Conservation (phyloP, 2,888 invertebrate species). For the Stegophylla sp. region DNA sequence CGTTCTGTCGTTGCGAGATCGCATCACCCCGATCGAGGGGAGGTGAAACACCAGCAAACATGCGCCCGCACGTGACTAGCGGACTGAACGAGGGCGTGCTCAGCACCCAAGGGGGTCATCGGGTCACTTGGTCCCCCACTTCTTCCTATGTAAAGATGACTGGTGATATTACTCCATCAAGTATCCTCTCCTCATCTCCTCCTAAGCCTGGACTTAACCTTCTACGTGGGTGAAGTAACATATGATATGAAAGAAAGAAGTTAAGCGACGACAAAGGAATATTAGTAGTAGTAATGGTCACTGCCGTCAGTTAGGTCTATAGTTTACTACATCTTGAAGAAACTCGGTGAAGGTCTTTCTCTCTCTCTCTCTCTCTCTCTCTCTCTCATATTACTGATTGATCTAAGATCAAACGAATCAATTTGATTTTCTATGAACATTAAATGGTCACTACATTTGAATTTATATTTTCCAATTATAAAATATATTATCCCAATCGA, state of each 20-base stretch:
- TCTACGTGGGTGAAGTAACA: too few relatives aligned
- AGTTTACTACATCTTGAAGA: not conserved
- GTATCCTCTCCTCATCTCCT: not conserved
- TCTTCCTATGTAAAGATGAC: not conserved
- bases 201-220: not conserved
- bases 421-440: too few relatives aligned
- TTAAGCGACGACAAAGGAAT: not conserved
- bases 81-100: constrained; percentile 13
- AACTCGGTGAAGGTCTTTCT: not conserved
- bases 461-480: too few relatives aligned
- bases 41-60: not conserved
- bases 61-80: not conserved
- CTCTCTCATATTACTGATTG: too few relatives aligned
- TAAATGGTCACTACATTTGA: too few relatives aligned
- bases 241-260: not conserved
- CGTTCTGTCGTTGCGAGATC: not conserved
- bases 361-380: not conserved
- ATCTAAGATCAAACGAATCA: too few relatives aligned
- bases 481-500: too few relatives aligned
- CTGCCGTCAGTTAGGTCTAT: not conserved
- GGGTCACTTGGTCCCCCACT: constrained; percentile 25
- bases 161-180: not conserved
- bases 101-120: constrained; percentile 50
- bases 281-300: not conserved
- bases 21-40: constrained; percentile 31